Conservation (phyloP, 2,113 vertebrate genomes). For the Laticauda colubrina region DNA sequence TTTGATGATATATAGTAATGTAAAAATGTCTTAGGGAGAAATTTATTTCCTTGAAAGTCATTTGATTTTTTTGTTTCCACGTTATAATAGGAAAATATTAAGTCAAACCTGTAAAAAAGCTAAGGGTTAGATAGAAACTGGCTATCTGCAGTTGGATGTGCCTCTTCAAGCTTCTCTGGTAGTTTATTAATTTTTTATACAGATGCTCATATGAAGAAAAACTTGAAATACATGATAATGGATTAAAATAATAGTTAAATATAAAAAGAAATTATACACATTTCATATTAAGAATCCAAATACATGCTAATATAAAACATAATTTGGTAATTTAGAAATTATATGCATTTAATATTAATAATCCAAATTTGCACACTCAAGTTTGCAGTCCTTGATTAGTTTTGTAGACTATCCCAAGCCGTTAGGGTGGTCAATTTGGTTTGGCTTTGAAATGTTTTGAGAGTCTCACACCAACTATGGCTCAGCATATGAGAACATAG, state of each 20-base stretch:
- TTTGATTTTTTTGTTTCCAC: neutral
- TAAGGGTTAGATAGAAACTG: neutral
- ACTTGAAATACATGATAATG: neutral
- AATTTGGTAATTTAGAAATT: neutral
- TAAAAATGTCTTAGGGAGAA: neutral
- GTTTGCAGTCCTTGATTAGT: neutral
- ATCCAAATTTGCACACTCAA: neutral
- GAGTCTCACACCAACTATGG: neutral
- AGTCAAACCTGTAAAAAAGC: neutral
- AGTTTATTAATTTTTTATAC: slow-evolving; percentile 38
- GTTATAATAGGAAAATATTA: neutral
- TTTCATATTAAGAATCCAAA: neutral
- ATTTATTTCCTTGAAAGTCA: neutral
- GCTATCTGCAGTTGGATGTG: neutral
- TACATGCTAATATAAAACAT: neutral
- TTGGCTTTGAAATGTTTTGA: neutral
- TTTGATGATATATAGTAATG: neutral
- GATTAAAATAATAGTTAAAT: neutral
- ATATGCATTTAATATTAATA: neutral
- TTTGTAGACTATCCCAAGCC: neutral
- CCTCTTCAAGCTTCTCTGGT: slow-evolving; percentile 20
- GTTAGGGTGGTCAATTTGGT: neutral
- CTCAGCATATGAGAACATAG: neutral
- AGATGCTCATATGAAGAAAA: neutral
- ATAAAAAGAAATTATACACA: neutral